A percentile compares a stretch with the other conserved stretches of the same genome.
Conservation (phyloP, 2,797 vertebrate species). For the Kryptopterus vitreolus region DNA sequence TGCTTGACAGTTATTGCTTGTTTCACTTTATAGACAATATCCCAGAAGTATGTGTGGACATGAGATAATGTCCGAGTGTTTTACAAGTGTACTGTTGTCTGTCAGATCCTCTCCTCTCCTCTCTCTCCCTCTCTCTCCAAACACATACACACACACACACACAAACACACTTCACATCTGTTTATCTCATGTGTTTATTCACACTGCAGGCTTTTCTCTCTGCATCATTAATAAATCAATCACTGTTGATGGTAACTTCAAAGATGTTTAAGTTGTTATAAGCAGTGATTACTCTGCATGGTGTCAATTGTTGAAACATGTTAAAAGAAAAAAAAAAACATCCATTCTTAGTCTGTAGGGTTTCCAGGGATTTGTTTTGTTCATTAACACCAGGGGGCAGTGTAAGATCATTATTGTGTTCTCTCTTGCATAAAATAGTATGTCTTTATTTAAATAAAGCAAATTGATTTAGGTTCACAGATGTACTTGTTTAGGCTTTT, state of each 20-base stretch:
- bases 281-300: slow-evolving; percentile 20
- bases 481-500: not conserved
- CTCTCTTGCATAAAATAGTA: not conserved
- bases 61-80: slow-evolving; percentile 29
- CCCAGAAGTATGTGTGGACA: slow-evolving; percentile 36
- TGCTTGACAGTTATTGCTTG: slow-evolving; percentile 1
- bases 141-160: not conserved
- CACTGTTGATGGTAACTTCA: slow-evolving; percentile 22
- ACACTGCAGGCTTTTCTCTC: slow-evolving; percentile 32
- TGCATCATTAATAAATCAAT: slow-evolving; percentile 52
- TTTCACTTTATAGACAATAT: slow-evolving; percentile 17
- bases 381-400: slow-evolving; percentile 50
- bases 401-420: slow-evolving; percentile 18
- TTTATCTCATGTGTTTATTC: slow-evolving; percentile 34
- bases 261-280: slow-evolving; percentile 39
- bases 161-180: slow-evolving; percentile 29
- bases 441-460: not conserved
- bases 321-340: too few species aligned
- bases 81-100: slow-evolving; percentile 31
- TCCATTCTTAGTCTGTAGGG: slow-evolving; percentile 1
- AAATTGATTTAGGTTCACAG: not conserved
- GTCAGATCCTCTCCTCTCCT: not conserved
- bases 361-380: not conserved
- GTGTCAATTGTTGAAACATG: slow-evolving; percentile 33
- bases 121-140: not conserved